These are phyloP conservation scores for Coremacera marginata DNA, from an alignment of 2,888 invertebrate genomes.

Conservation along the genomic window DNA sequence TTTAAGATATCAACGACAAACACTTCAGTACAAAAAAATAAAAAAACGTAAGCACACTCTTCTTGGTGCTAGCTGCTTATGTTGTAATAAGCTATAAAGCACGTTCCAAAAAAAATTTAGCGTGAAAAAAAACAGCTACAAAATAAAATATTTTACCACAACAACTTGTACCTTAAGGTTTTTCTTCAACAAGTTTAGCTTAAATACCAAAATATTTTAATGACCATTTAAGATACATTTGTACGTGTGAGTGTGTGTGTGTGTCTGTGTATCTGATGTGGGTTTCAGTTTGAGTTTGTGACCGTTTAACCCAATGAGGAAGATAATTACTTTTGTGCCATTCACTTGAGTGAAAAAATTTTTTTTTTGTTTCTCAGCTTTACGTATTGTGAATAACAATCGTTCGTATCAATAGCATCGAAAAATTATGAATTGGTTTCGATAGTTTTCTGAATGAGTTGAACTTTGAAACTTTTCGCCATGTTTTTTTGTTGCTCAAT, in stretches of 20 bases:
- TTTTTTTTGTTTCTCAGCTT: not conserved
- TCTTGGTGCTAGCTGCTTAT: not conserved
- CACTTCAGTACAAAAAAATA: not conserved
- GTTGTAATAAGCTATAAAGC: conserved; percentile 4
- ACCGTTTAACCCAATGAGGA: conserved; percentile 38
- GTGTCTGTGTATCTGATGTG: not conserved
- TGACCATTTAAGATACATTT: conserved; percentile 13
- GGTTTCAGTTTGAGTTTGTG: not conserved
- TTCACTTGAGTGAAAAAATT: not conserved
- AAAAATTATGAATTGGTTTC: conserved; percentile 13
- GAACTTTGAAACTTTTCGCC: not conserved
- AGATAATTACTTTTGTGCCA: conserved; percentile 32
- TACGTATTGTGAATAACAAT: conserved; percentile 16
- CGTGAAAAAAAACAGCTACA: not conserved
- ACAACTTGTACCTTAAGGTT: conserved; percentile 17
- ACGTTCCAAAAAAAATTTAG: conserved; percentile 22
- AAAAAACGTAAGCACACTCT: too few relatives aligned
- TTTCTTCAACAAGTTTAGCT: conserved; percentile 16
- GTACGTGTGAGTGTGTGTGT: too few relatives aligned
- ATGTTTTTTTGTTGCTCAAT: conserved; percentile 22
- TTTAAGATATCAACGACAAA: not conserved
- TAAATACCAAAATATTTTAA: conserved; percentile 16
- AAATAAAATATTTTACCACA: not conserved
- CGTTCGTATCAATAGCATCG: not conserved
- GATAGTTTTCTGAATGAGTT: conserved; percentile 22